Evolutionary conservation across 64 coral and sea anemone genomes (phyloP).

Genomic region (Catalaphyllia jardinei): DNA sequence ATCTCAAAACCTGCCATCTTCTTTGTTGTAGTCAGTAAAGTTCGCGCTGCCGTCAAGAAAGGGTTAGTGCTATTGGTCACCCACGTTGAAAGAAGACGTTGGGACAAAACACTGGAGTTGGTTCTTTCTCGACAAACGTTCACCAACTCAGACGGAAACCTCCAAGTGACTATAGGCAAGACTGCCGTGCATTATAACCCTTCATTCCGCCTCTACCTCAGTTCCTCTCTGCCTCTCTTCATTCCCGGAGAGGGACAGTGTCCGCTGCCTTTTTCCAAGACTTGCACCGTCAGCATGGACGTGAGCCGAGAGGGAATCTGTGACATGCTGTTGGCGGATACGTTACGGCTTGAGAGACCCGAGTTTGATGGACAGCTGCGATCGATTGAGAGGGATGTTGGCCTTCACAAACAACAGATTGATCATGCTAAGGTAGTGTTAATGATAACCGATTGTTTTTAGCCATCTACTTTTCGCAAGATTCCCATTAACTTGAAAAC

Average conservation of each 20-base stretch:
- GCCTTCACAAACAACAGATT: slow-evolving; percentile 86
- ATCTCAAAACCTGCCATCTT: background rate
- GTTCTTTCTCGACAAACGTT: slow-evolving; percentile 80
- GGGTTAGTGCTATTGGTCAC: slow-evolving; percentile 79
- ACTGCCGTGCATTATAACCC: slow-evolving; percentile 75
- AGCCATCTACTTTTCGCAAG: no score
- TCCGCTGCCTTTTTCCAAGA: slow-evolving; percentile 60
- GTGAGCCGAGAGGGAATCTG: slow-evolving; percentile 82
- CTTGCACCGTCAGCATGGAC: slow-evolving; percentile 68
- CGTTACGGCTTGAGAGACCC: slow-evolving; percentile 75
- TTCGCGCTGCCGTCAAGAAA: slow-evolving; percentile 71
- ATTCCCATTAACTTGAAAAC: no score
- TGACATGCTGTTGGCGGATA: slow-evolving; percentile 67
- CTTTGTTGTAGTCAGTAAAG: slow-evolving; percentile 53
- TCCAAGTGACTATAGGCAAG: slow-evolving; percentile 70
- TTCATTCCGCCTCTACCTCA: slow-evolving; percentile 84
- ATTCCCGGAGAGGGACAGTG: slow-evolving; percentile 59
- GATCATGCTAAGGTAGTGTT: slow-evolving; percentile 61
- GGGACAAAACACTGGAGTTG: slow-evolving; percentile 61
- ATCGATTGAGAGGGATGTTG: slow-evolving; percentile 79
- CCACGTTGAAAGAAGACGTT: slow-evolving; percentile 76
- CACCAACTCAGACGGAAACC: slow-evolving; percentile 37
- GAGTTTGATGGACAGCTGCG: slow-evolving; percentile 90
- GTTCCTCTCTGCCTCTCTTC: slow-evolving; percentile 67
- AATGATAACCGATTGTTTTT: no score